These are phyloP conservation scores for Oceanodroma leucorhoa DNA, from an alignment of 2,797 vertebrate species.

Conservation along the genomic window DNA sequence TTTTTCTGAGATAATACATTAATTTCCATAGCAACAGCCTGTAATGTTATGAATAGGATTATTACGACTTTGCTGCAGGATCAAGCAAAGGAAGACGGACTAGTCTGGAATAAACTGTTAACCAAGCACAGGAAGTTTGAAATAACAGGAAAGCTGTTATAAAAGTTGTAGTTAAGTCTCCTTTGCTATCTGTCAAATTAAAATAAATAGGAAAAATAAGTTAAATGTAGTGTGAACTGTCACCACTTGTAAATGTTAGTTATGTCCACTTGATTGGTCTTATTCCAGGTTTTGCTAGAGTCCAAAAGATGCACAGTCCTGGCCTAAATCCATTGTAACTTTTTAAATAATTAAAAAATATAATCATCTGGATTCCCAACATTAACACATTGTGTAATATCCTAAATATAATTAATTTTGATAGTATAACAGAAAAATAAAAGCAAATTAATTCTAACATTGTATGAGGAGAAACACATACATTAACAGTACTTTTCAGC, in stretches of 20 bases:
- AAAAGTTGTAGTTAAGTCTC: background rate
- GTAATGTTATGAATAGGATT: constrained; percentile 53
- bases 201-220: background rate
- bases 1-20: constrained; percentile 60
- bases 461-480: background rate
- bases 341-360: constrained; percentile 45
- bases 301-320: background rate
- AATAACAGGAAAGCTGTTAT: background rate
- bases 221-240: background rate
- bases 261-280: background rate
- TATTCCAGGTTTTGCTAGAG: constrained; percentile 15
- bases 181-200: background rate
- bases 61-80: constrained; percentile 24
- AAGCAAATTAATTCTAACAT: background rate
- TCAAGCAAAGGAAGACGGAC: constrained; percentile 26
- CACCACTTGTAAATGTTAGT: background rate
- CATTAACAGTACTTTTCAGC: background rate
- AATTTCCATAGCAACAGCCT: constrained; percentile 64
- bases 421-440: background rate
- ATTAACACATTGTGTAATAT: background rate
- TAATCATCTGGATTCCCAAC: constrained; percentile 4
- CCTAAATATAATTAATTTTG: background rate
- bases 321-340: constrained; percentile 4
- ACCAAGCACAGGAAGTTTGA: background rate
- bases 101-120: constrained; percentile 28